Evolutionary conservation across 2,888 invertebrate genomes (phyloP), one percentile per base, ranked within the genome.

Genomic region (Argyresthia goedartella): DNA sequence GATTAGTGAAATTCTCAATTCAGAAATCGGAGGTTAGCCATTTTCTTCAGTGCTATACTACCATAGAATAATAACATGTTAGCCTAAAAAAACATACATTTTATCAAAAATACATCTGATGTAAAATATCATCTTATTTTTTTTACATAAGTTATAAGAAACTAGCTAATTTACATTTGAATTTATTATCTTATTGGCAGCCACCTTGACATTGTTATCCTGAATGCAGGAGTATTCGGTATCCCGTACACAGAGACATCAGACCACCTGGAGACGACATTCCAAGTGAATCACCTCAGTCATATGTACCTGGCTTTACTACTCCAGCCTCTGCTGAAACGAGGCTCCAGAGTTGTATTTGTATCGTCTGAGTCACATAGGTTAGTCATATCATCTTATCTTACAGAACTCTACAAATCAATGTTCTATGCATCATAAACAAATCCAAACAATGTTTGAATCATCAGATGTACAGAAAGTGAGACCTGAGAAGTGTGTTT

Each of bases 341-440:
- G 87, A 57, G 91, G 91, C 1, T 89, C 91, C 0, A 88, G 97
- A 64, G 91, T 98, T 39, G 90, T 97, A 2, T 90, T 97, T 63
- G 89, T 98, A 0, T 93, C 97, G 1, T 97, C 97, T 8, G 94
- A 96, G 76, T 95, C 95, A 1, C 97, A 97, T 71, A 91, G 93
- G 93, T 95, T 75, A 25, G 25, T 25, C 25, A 25, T 4, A 25
- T n/a, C n/a, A n/a, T n/a, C n/a, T n/a, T 25, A 25, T 25, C 25
- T 25, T 25, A 4, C 25, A 6, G 25, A 25, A 25, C 6, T 25
- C 25, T 25, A 6, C 25, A 25, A 25, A 25, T 25, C n/a, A 36
- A 36, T 11, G 11, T 41, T 41, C n/a, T 41, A 41, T 41, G 41
- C 4, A 41, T 10, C 2, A 41, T 41, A 41, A 41, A 41, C 10